A percentile compares a stretch with the other conserved stretches of the same genome.
These are phyloP conservation scores for Tragelaphus eurycerus DNA, from an alignment of 2,797 vertebrate genomes.

Conservation along the genomic window DNA sequence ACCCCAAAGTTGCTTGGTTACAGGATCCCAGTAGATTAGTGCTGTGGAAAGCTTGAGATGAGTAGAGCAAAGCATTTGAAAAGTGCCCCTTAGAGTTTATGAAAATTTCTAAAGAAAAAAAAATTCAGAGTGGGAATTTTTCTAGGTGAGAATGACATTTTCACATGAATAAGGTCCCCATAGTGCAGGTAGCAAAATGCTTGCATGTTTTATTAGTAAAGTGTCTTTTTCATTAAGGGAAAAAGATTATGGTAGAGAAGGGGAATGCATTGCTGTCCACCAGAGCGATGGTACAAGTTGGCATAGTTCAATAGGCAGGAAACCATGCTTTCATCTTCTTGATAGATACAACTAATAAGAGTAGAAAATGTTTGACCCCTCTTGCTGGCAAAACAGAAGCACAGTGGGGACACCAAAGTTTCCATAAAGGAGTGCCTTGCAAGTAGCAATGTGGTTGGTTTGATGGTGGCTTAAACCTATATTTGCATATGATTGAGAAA, in stretches of 20 bases:
- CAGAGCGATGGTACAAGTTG: background rate
- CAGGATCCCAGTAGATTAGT: background rate
- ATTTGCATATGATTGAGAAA: background rate
- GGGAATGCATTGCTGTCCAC: background rate
- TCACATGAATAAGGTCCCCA: background rate
- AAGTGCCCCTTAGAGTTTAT: background rate
- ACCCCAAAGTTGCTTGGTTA: slow-evolving; percentile 38
- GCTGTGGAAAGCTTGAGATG: background rate
- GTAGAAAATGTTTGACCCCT: background rate
- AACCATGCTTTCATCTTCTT: background rate
- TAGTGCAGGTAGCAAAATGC: background rate
- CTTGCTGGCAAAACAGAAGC: background rate
- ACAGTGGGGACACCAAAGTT: background rate
- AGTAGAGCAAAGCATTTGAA: slow-evolving; percentile 10
- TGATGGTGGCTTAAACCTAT: background rate
- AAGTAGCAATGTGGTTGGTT: background rate
- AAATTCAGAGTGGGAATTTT: background rate
- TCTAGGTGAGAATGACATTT: background rate
- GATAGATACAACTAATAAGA: background rate
- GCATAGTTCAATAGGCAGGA: background rate
- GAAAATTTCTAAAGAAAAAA: slow-evolving; percentile 26
- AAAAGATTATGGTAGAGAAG: background rate
- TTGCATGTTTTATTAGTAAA: background rate
- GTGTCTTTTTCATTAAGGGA: background rate
- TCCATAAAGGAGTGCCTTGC: background rate